Percentiles rank a stretch among this genome's conserved stretches.
Evolutionary conservation across 2,113 vertebrate species (phyloP).

Genomic region (Gorsachius goisagi): DNA sequence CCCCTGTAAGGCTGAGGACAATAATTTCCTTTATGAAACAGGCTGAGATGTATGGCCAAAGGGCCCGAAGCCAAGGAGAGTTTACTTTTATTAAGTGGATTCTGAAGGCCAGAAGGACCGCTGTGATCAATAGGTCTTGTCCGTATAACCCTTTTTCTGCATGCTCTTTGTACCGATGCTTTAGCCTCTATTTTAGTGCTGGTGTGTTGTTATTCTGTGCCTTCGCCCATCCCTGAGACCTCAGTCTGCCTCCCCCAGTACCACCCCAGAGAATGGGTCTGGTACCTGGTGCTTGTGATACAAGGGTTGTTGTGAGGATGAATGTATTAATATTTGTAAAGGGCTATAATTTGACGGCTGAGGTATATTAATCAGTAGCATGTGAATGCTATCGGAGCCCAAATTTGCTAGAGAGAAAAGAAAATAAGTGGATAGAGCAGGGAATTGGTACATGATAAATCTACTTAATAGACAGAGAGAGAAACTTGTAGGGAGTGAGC

Average conservation of each 20-base stretch:
- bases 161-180: not conserved
- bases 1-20: not conserved
- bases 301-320: not conserved
- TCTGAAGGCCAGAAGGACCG: not conserved
- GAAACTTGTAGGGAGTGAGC: not conserved
- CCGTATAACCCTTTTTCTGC: not conserved
- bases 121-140: not conserved
- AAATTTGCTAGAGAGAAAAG: not conserved
- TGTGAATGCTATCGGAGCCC: not conserved
- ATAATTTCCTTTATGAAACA: constrained; percentile 28
- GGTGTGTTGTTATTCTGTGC: not conserved
- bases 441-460: constrained; percentile 18
- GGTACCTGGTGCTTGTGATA: not conserved
- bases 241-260: not conserved
- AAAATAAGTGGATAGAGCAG: not conserved
- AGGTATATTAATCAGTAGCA: not conserved
- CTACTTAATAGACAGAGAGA: constrained; percentile 22
- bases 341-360: not conserved
- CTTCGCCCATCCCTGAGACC: not conserved
- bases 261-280: not conserved
- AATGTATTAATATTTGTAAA: not conserved
- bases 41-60: not conserved
- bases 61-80: not conserved
- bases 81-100: constrained; percentile 37
- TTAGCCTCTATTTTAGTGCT: not conserved